These are phyloP conservation scores for Garrulus glandarius DNA, from an alignment of 2,797 vertebrate genomes.

Conservation along the genomic window DNA sequence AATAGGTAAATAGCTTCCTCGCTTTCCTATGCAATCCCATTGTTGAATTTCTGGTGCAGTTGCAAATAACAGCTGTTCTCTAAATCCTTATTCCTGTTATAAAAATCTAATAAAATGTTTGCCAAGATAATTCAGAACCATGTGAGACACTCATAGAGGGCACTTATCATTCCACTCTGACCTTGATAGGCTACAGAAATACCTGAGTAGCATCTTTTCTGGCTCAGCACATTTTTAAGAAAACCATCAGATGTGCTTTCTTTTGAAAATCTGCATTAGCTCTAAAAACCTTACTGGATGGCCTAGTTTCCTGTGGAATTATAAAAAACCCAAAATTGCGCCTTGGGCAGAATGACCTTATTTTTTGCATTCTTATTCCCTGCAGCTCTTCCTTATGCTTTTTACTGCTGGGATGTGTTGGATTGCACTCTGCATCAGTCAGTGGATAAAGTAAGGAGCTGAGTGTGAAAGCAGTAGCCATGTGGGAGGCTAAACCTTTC, in stretches of 20 bases:
- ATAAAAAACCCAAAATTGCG: not conserved
- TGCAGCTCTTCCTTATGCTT: constrained; percentile 12
- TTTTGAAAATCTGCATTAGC: constrained; percentile 54
- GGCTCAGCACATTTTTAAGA: constrained; percentile 55
- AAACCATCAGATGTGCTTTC: not conserved
- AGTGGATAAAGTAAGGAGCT: not conserved
- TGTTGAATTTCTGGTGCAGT: not conserved
- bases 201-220: constrained; percentile 48
- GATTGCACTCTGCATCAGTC: not conserved
- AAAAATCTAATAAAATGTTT: not conserved
- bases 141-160: not conserved
- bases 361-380: constrained; percentile 22
- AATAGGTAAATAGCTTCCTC: not conserved
- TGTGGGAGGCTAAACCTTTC: not conserved
- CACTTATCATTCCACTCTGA: not conserved
- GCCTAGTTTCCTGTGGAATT: constrained; percentile 47
- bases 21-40: not conserved
- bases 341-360: constrained; percentile 53
- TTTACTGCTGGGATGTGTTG: not conserved
- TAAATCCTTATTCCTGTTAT: not conserved
- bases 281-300: constrained; percentile 28
- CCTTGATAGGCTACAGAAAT: not conserved
- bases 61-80: not conserved
- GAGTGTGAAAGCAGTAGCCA: not conserved
- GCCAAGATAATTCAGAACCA: not conserved